Evolutionary conservation across 2,888 invertebrate genomes (phyloP), one percentile per base, ranked within the genome.

Genomic region (Baronia brevicornis): DNA sequence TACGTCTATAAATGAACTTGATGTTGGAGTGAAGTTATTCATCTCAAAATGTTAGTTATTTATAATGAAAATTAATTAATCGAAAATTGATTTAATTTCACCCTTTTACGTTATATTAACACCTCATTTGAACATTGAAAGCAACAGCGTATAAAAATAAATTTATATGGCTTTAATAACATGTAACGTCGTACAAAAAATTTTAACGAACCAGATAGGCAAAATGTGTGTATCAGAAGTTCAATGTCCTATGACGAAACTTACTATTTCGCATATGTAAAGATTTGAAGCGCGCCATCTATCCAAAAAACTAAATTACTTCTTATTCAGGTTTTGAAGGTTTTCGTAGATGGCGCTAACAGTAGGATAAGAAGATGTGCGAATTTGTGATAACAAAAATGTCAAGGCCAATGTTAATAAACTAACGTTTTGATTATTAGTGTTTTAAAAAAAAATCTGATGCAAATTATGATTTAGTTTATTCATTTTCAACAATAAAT

Each of bases 321-420:
- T n/a, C n/a, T 25, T 13, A 21, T 2, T 10, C 2, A 11, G 28
- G 10, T 13, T 2, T 3, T 5, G 24, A 29, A 39, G 29, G 14
- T 31, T 33, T 31, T 9, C 31, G 30, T 36, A 67, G 68, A 59
- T 65, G 66, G 61, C 68, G 65, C 50, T 45, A 17, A 13, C 17
- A 17, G 28, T 28, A 28, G 32, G 32, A 33, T 37, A 57, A 46
- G 53, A 56, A 56, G 63, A 67, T 70, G 70, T 72, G 71, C 69
- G 59, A 71, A 66, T 64, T 67, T 59, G 56, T 65, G 63, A 66
- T 69, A 70, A 60, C 71, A 69, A 47, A 54, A 61, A 78, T 79
- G 80, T 77, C 80, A 80, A 80, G 80, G 82, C 72, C 77, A 75
- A 58, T 64, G 66, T 59, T 68, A 60, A 54, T 44, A 43, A 44